These are phyloP conservation scores for Zoanthus sociatus DNA, from an alignment of 92 coral and sea anemone genomes.

Conservation along the genomic window DNA sequence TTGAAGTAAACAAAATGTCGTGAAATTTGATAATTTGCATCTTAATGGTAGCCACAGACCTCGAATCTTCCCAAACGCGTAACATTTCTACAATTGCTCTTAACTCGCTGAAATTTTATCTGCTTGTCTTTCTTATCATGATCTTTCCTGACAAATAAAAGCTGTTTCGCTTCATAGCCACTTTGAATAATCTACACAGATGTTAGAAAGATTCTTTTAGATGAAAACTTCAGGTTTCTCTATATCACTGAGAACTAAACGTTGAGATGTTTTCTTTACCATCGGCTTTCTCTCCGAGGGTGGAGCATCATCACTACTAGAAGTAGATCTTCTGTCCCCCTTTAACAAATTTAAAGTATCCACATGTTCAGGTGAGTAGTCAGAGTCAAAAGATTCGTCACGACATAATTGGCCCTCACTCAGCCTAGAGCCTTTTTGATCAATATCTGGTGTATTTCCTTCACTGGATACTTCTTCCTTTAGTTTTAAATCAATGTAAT, in stretches of 20 bases:
- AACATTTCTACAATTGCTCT: too few species aligned
- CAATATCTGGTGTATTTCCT: not conserved
- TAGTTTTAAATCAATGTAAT: not conserved
- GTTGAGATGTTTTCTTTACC: constrained; percentile 26
- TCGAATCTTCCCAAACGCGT: too few species aligned
- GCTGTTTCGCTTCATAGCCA: too few species aligned
- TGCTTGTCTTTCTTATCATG: too few species aligned
- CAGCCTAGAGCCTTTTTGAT: not conserved
- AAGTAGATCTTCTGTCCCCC: not conserved
- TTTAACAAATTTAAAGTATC: not conserved
- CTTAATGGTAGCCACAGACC: too few species aligned
- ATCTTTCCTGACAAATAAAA: too few species aligned
- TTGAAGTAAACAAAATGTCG: too few species aligned
- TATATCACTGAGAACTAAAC: not conserved
- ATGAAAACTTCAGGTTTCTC: constrained; percentile 32
- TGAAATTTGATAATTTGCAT: too few species aligned
- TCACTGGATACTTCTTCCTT: not conserved
- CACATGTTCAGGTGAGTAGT: not conserved
- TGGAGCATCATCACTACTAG: constrained; percentile 3
- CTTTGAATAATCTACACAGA: not conserved
- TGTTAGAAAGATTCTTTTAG: not conserved
- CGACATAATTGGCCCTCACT: not conserved
- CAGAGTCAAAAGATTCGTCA: not conserved
- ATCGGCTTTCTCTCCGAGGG: constrained; percentile 21
- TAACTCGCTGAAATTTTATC: too few species aligned